These are phyloP conservation scores for Drymonia ruficornis DNA, from an alignment of 2,888 invertebrate genomes.

Conservation along the genomic window DNA sequence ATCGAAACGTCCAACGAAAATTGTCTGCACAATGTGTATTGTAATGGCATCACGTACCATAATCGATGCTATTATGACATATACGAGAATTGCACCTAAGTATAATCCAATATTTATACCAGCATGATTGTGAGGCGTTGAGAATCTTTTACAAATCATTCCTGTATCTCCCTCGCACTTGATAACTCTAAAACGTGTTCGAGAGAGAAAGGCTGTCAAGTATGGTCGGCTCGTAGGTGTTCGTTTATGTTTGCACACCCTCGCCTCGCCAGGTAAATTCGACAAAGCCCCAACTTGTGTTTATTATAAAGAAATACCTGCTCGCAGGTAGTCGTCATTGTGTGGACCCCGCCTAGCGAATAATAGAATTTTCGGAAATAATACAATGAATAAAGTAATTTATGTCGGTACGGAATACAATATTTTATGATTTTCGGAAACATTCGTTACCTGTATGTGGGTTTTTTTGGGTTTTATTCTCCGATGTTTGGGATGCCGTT, in stretches of 20 bases:
- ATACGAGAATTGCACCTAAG: conserved; percentile 80
- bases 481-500: conserved; percentile 69
- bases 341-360: conserved; percentile 68
- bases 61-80: conserved; percentile 83
- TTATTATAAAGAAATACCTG: conserved; percentile 77
- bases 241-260: conserved; percentile 72
- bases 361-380: conserved; percentile 82
- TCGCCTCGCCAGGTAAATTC: conserved; percentile 77
- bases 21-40: conserved; percentile 66
- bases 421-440: conserved; percentile 77
- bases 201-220: conserved; percentile 44
- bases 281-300: conserved; percentile 75
- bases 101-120: conserved; percentile 84
- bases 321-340: conserved; percentile 75
- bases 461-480: conserved; percentile 52
- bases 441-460: conserved; percentile 52
- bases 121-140: conserved; percentile 68
- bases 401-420: conserved; percentile 72
- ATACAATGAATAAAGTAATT: conserved; percentile 80
- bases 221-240: conserved; percentile 59
- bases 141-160: conserved; percentile 40
- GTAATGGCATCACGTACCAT: conserved; percentile 83
- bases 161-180: conserved; percentile 34
- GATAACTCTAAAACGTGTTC: conserved; percentile 19
- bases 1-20: conserved; percentile 69